Conservation (phyloP, 2,113 vertebrate genomes). For the Rhea pennata region DNA sequence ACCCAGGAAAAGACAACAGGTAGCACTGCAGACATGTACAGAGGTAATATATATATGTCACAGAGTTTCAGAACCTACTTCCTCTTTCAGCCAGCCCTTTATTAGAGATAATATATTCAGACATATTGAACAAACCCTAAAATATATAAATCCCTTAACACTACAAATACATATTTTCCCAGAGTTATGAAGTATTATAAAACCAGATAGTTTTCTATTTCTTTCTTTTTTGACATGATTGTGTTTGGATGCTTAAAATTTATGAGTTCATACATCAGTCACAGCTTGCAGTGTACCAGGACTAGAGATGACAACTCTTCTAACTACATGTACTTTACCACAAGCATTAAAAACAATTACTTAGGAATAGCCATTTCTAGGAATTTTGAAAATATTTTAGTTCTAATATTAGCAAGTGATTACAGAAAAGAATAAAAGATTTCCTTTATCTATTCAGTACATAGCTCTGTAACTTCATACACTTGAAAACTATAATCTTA, state of each 20-base stretch:
- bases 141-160: constrained; percentile 68
- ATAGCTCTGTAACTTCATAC: constrained; percentile 48
- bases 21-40: constrained; percentile 31
- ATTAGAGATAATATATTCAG: constrained; percentile 64
- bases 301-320: constrained; percentile 33
- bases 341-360: constrained; percentile 51
- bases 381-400: constrained; percentile 57
- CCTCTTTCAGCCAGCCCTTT: constrained; percentile 48
- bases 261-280: constrained; percentile 30
- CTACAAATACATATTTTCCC: constrained; percentile 64
- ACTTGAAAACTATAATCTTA: constrained; percentile 30
- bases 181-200: constrained; percentile 59
- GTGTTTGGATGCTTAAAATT: constrained; percentile 48
- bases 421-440: constrained; percentile 54
- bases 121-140: constrained; percentile 71
- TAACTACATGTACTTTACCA: constrained; percentile 62
- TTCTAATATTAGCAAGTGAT: constrained; percentile 30
- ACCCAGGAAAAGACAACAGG: constrained; percentile 27
- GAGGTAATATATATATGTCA: constrained; percentile 30
- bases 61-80: constrained; percentile 44
- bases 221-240: constrained; percentile 28
- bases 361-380: constrained; percentile 59
- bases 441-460: constrained; percentile 31
- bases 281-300: constrained; percentile 29
- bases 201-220: constrained; percentile 50